Conservation (phyloP, 2,888 invertebrate genomes). For the Disparrhopalites patrizii region DNA sequence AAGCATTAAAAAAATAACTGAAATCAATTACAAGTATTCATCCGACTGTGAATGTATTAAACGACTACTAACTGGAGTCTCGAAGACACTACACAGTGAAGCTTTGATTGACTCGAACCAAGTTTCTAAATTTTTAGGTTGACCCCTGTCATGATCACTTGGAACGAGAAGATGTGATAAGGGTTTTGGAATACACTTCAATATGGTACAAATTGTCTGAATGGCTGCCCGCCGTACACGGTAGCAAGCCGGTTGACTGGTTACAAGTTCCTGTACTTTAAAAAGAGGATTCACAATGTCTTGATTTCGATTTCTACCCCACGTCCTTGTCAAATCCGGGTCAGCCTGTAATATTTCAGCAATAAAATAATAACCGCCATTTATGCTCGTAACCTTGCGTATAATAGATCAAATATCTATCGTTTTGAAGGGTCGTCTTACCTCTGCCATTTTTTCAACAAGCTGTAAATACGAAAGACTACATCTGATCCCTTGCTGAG, state of each 20-base stretch:
- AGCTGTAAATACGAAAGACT: conserved; percentile 10
- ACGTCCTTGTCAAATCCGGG: conserved; percentile 2
- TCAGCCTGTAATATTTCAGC: neutral
- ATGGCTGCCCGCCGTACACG: conserved; percentile 31
- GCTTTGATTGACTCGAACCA: neutral
- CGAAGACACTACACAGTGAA: conserved; percentile 1
- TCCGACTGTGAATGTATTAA: neutral
- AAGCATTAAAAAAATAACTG: too few species aligned
- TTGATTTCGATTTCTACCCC: neutral
- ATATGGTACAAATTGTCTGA: conserved; percentile 28
- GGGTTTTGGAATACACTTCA: neutral
- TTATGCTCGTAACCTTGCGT: neutral
- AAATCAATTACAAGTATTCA: too few species aligned
- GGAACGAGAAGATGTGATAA: neutral
- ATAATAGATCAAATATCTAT: too few species aligned
- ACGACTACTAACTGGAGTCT: conserved; percentile 8
- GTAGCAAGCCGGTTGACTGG: conserved; percentile 7
- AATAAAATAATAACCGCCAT: neutral
- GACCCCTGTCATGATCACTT: neutral
- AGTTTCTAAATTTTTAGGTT: neutral
- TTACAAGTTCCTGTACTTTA: conserved; percentile 3
- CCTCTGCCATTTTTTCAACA: conserved; percentile 9
- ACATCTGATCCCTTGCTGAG: conserved; percentile 4
- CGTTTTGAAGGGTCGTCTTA: too few species aligned
- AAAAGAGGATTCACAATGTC: neutral